Conservation (phyloP, 2,888 invertebrate genomes). For the Platerodrilus igneus region DNA sequence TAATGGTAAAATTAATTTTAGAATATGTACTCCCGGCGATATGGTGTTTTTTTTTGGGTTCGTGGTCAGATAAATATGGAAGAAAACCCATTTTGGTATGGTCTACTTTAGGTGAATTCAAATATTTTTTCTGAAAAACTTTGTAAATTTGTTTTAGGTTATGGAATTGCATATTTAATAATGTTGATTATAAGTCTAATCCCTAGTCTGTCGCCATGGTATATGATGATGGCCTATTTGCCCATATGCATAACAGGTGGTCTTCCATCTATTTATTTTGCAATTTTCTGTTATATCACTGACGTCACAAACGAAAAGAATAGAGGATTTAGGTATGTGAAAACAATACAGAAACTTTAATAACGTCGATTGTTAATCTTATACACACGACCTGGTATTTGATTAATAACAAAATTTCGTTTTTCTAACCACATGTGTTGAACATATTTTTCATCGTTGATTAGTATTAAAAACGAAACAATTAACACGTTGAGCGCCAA, state of each 20-base stretch:
- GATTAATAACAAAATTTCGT: too few species aligned
- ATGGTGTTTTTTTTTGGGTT: constrained; percentile 67
- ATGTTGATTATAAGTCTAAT: constrained; percentile 19
- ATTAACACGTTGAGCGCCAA: too few species aligned
- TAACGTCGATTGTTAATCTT: too few species aligned
- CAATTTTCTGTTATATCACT: constrained; percentile 52
- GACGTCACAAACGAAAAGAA: constrained; percentile 59
- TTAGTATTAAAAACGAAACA: too few species aligned
- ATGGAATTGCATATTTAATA: constrained; percentile 12
- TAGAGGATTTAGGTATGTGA: constrained; percentile 58
- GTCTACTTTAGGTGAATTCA: constrained; percentile 59
- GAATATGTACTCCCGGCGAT: constrained; percentile 64
- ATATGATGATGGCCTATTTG: constrained; percentile 51
- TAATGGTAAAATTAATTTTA: constrained; percentile 58
- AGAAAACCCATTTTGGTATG: constrained; percentile 63
- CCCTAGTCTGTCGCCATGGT: constrained; percentile 39
- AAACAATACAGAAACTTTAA: too few species aligned
- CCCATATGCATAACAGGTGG: constrained; percentile 61
- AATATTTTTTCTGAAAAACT: neutral
- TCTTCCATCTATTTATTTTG: constrained; percentile 57
- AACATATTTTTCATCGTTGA: too few species aligned
- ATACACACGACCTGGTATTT: too few species aligned
- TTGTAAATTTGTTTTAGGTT: constrained; percentile 18
- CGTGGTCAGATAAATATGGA: constrained; percentile 78
- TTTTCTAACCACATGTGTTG: too few species aligned